A percentile compares a stretch with the other conserved stretches of the same genome.
Conservation (phyloP, 1,140 invertebrate species). For the Drosophila asahinai region DNA sequence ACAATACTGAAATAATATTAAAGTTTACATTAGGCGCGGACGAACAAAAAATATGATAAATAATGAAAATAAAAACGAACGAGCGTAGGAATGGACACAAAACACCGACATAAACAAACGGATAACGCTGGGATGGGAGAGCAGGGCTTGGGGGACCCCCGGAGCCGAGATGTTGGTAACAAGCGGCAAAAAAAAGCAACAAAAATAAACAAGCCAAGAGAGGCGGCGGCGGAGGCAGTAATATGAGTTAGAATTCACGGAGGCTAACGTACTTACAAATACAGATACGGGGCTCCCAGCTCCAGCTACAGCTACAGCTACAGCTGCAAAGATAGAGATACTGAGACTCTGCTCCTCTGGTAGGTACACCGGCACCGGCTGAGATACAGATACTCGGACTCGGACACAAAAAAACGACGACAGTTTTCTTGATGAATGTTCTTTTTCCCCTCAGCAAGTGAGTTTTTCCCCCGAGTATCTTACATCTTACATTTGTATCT, state of each 20-base stretch:
- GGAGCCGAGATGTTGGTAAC: constrained; percentile 34
- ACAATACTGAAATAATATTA: constrained; percentile 47
- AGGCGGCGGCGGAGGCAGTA: constrained; percentile 5
- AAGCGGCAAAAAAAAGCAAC: constrained; percentile 34
- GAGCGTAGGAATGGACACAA: constrained; percentile 34
- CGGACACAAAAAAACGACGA: constrained; percentile 66
- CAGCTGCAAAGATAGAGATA: constrained; percentile 51
- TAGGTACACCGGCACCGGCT: constrained; percentile 5
- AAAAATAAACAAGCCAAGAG: constrained; percentile 39
- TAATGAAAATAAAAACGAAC: constrained; percentile 52
- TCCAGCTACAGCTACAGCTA: constrained; percentile 51
- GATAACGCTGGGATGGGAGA: not conserved
- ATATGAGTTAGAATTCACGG: constrained; percentile 71
- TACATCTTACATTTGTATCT: constrained; percentile 61
- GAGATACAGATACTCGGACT: constrained; percentile 48
- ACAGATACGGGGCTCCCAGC: constrained; percentile 11
- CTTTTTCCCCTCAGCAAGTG: constrained; percentile 58
- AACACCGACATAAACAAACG: constrained; percentile 64
- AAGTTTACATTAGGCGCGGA: constrained; percentile 60
- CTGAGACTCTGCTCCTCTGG: constrained; percentile 5
- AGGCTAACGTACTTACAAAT: constrained; percentile 71
- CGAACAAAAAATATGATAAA: constrained; percentile 64
- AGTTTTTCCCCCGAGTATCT: constrained; percentile 66
- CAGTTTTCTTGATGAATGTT: constrained; percentile 83
- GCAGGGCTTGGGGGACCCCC: not conserved